A percentile compares a stretch with the other conserved stretches of the same genome.
Evolutionary conservation across 2,888 invertebrate genomes (phyloP).

Genomic region (Boloria selene): DNA sequence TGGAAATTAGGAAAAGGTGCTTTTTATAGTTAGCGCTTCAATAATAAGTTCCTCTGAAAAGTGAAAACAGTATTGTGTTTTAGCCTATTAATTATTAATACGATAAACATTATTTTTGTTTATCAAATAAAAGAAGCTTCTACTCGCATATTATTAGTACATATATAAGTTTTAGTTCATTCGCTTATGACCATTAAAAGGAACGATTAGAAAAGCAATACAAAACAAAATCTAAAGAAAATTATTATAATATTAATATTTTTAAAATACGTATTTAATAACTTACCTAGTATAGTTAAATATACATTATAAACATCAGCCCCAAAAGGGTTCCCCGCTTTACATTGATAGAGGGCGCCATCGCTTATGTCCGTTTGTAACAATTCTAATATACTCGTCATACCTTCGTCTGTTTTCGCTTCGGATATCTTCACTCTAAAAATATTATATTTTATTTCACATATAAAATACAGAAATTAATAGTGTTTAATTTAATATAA

Average conservation of each 20-base stretch:
- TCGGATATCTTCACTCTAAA: conserved; percentile 75
- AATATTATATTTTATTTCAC: background rate
- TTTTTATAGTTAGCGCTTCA: too few species aligned
- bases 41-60: too few species aligned
- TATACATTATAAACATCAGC: conserved; percentile 70
- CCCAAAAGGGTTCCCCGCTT: conserved; percentile 76
- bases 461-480: background rate
- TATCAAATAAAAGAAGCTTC: too few species aligned
- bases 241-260: background rate
- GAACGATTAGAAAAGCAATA: too few species aligned
- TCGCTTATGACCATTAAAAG: too few species aligned
- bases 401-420: conserved; percentile 71
- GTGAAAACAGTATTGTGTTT: too few species aligned
- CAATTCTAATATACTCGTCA: conserved; percentile 67
- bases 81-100: too few species aligned
- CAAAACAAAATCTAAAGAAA: background rate
- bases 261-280: background rate
- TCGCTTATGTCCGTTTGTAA: conserved; percentile 72
- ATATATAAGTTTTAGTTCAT: too few species aligned
- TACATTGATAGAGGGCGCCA: conserved; percentile 74
- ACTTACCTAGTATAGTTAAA: conserved; percentile 71
- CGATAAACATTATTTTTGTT: too few species aligned
- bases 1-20: too few species aligned
- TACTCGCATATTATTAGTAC: too few species aligned
- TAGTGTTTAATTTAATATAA: too few species aligned